These are phyloP conservation scores for Varecia variegata DNA, from an alignment of 2,797 vertebrate genomes.

Conservation along the genomic window DNA sequence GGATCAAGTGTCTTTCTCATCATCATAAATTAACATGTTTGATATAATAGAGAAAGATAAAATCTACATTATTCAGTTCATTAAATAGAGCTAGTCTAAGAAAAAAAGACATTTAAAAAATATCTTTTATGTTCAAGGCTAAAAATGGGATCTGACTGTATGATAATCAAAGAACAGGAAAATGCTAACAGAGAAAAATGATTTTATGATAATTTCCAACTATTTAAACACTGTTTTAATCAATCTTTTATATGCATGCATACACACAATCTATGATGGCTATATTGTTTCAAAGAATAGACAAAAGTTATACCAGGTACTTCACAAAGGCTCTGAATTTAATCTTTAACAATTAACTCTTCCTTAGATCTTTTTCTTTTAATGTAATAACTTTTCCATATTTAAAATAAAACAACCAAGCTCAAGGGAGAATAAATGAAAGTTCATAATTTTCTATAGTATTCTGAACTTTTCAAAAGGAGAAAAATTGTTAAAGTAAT, in stretches of 20 bases:
- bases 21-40: constrained; percentile 73
- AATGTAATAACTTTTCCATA: constrained; percentile 31
- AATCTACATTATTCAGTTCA: constrained; percentile 66
- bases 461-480: constrained; percentile 53
- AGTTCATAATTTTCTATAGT: constrained; percentile 27
- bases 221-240: constrained; percentile 66
- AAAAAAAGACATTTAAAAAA: constrained; percentile 61
- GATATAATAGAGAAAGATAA: constrained; percentile 70
- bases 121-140: constrained; percentile 83
- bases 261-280: background rate
- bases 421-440: constrained; percentile 32
- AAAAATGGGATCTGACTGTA: constrained; percentile 71
- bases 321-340: constrained; percentile 70
- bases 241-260: constrained; percentile 56
- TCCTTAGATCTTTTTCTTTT: constrained; percentile 18
- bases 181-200: constrained; percentile 63
- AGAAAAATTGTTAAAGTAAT: constrained; percentile 67
- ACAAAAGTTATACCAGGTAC: constrained; percentile 32
- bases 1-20: constrained; percentile 54
- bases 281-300: constrained; percentile 71
- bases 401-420: constrained; percentile 45
- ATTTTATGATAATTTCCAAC: constrained; percentile 74
- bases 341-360: constrained; percentile 67
- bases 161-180: constrained; percentile 57
- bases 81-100: constrained; percentile 70